A percentile compares a stretch with the other conserved stretches of the same genome.
Evolutionary conservation across 2,113 vertebrate species (phyloP).

Genomic region (Tonatia bakeri): DNA sequence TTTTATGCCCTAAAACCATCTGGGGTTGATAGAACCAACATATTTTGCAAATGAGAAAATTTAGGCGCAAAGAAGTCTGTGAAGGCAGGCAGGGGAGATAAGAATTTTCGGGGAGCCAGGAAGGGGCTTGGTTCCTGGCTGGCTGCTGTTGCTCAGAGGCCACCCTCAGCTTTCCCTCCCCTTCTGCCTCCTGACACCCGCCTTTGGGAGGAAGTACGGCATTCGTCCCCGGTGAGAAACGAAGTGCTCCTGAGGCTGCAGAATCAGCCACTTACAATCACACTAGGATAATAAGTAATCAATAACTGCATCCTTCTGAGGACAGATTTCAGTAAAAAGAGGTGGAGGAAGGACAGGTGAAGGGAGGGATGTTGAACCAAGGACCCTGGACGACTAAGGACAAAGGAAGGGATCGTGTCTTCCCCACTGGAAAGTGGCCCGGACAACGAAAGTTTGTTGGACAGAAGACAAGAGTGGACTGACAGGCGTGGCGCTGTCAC

Average conservation of each 20-base stretch:
- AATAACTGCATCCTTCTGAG: background rate
- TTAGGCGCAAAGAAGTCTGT: background rate
- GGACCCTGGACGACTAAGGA: background rate
- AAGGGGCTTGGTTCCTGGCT: background rate
- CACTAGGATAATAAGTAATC: background rate
- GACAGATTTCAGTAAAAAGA: background rate
- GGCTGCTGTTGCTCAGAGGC: background rate
- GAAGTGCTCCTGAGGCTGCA: background rate
- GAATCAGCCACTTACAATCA: background rate
- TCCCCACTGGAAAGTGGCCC: background rate
- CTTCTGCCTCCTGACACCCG: background rate
- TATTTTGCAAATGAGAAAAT: background rate
- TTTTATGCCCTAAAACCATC: background rate
- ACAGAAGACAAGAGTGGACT: background rate
- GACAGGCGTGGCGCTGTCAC: background rate
- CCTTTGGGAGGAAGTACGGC: background rate
- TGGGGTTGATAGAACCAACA: background rate
- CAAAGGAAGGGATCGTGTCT: background rate
- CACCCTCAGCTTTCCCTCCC: background rate
- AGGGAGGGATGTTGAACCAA: background rate
- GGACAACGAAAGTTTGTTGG: background rate
- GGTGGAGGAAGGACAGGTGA: background rate
- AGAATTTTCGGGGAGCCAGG: background rate
- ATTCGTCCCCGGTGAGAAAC: background rate
- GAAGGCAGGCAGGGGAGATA: background rate